Conservation (phyloP, 2,888 invertebrate species). For the Zaprionus obscuricornis region DNA sequence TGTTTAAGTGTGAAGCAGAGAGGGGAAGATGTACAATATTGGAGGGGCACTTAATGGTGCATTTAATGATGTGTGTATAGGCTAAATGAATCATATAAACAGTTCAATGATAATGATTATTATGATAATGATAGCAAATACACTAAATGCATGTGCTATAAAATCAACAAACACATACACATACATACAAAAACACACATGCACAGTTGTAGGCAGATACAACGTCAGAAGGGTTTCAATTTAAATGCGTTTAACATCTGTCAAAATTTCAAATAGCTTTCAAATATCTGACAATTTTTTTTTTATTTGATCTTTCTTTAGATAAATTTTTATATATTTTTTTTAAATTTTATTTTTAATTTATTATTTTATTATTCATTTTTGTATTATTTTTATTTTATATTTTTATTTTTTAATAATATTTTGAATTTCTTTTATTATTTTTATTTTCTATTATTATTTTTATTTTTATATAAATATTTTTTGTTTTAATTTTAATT, state of each 20-base stretch:
- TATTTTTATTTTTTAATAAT: no score
- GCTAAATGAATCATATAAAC: conserved; percentile 16
- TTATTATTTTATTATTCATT: no score
- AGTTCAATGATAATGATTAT: conserved; percentile 35
- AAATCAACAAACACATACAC: not conserved
- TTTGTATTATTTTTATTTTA: no score
- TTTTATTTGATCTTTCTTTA: no score
- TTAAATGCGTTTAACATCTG: no score
- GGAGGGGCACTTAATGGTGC: conserved; percentile 34
- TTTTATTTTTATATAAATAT: not conserved
- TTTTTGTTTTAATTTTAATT: not conserved
- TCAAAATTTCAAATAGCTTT: no score
- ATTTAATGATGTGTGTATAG: conserved; percentile 53
- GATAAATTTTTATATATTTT: no score
- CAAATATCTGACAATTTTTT: no score
- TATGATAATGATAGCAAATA: conserved; percentile 48
- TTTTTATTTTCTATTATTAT: no score
- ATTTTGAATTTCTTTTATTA: no score
- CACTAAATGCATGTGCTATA: conserved; percentile 3
- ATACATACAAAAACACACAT: not conserved
- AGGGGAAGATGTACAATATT: not conserved
- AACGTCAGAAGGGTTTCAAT: no score
- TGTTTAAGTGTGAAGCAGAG: not conserved
- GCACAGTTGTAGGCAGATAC: not conserved
- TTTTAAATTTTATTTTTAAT: no score